Percentiles rank a stretch among this genome's conserved stretches.
These are phyloP conservation scores for Sander vitreus DNA, from an alignment of 2,113 vertebrate species.

Conservation along the genomic window DNA sequence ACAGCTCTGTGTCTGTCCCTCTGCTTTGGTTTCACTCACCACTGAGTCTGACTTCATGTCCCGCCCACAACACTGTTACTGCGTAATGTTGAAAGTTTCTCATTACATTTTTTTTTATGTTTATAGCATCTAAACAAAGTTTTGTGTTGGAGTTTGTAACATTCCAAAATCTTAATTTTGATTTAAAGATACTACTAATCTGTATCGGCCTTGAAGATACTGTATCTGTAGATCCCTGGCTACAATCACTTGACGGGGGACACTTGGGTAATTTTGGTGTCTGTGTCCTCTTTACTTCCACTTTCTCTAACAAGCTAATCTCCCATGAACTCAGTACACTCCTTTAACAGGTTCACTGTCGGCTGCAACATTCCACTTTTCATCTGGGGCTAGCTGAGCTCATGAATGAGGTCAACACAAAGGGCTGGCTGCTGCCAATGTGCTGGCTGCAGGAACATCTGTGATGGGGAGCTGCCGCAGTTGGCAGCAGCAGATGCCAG, in stretches of 20 bases:
- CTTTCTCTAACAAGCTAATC: slow-evolving; percentile 12
- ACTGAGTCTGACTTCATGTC: too few relatives aligned
- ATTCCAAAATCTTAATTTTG: too few relatives aligned
- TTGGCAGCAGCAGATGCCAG: slow-evolving; percentile 69
- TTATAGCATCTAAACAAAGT: too few relatives aligned
- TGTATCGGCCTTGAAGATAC: too few relatives aligned
- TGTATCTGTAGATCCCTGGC: not conserved
- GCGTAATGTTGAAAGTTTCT: too few relatives aligned
- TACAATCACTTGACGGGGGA: not conserved
- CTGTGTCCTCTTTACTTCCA: not conserved
- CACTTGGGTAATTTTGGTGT: slow-evolving; percentile 1
- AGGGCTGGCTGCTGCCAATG: slow-evolving; percentile 54
- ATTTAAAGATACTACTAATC: too few relatives aligned
- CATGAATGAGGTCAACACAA: slow-evolving; percentile 72
- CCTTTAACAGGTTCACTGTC: slow-evolving; percentile 19
- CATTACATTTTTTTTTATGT: too few relatives aligned
- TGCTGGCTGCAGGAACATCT: slow-evolving; percentile 74
- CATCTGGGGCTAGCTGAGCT: slow-evolving; percentile 39
- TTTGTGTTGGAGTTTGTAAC: too few relatives aligned
- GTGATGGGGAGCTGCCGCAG: slow-evolving; percentile 65
- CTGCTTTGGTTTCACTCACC: too few relatives aligned
- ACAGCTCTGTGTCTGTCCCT: too few relatives aligned
- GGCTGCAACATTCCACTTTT: slow-evolving; percentile 19
- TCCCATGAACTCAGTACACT: not conserved
- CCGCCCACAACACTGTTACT: too few relatives aligned